Evolutionary conservation across 2,797 vertebrate species (phyloP), one percentile per base, ranked within the genome.

Genomic region (Pseudomugil tenellus): DNA sequence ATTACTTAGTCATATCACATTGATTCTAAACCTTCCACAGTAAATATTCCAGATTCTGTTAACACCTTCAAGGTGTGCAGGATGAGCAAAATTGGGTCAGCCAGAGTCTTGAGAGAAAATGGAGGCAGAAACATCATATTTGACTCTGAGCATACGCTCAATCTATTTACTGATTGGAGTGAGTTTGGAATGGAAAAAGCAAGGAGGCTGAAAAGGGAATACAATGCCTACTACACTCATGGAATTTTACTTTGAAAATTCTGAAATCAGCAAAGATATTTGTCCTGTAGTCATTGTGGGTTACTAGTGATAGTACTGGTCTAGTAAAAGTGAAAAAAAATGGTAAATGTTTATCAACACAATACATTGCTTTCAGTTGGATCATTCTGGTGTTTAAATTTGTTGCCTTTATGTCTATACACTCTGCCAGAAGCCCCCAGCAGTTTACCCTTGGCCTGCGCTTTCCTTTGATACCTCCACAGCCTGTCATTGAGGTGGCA

Each of bases 61-160:
- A 73, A 76, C 64, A 82, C 77, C 87, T 84, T 79, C 14, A 78
- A 90, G 87, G 86, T 89, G 84, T 57, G 57, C 3, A 19, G 62
- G 78, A 87, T 60, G 79, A 85, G 60, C 64, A 59, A 91, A 94
- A 93, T 64, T 94, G 87, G 93, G 93, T 92, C 92, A 91, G 70
- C 86, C 80, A 17, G 67, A 65, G 79, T 89, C 92, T 88, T 70
- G 16, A 28, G 83, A 90, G 90, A 81, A 88, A 88, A 84, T 61
- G 67, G 76, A 86, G 63, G 85, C 78, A 79, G 80, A 81, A 88
- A 84, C 79, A 81, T 86, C 72, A 74, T 58, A 87, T 89, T 86
- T 82, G 19, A 79, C 92, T 89, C 32, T 1, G 11, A 89, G 93
- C 84, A 55, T 74, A 74, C 86, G 88, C 74, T 69, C 84, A 79